Evolutionary conservation across 2,888 invertebrate species (phyloP), one percentile per base, ranked within the genome.

Genomic region (Platerodrilus igneus): DNA sequence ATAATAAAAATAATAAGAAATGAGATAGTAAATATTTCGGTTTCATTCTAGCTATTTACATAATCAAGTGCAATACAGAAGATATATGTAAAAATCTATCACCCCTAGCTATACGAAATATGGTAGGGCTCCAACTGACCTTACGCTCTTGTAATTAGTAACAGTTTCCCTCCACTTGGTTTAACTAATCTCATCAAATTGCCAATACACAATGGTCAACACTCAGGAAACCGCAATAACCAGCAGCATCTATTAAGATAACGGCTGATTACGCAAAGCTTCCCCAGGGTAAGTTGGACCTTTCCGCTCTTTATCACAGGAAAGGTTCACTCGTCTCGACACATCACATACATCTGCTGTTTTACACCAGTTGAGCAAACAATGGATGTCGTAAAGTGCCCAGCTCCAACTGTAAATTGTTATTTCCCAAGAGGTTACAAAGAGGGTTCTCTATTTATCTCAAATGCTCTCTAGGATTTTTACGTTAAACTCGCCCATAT

Each of bases 141-240:
- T 36, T 41, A 41, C 35, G 30, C n/a, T 41, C 25, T 20, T 30
- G 41, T 41, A 41, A 41, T 41, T 41, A 41, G 35, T 26, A 41
- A 33, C 29, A 30, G 35, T 36, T 31, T 30, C 21, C 41, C 26
- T 41, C 31, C 40, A 33, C 41, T 36, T 37, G 31, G 37, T 41
- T 41, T 42, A 51, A 49, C 50, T 44, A 45, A 53, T 50, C 61
- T 63, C 61, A 62, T 63, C 63, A 62, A 60, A 56, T 62, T 60
- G 62, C 61, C 62, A 60, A 62, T 62, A 57, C 55, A 63, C 63
- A 63, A 63, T 61, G 62, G 62, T 59, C 59, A 59, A 53, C 56
- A 55, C 52, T 53, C 33, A 39, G 28, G 25, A 53, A 52, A 54
- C 48, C 42, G 46, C 48, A 50, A 48, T 50, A 50, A 50, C 50